Conservation (phyloP, 2,797 vertebrate species). For the Acomys russatus region DNA sequence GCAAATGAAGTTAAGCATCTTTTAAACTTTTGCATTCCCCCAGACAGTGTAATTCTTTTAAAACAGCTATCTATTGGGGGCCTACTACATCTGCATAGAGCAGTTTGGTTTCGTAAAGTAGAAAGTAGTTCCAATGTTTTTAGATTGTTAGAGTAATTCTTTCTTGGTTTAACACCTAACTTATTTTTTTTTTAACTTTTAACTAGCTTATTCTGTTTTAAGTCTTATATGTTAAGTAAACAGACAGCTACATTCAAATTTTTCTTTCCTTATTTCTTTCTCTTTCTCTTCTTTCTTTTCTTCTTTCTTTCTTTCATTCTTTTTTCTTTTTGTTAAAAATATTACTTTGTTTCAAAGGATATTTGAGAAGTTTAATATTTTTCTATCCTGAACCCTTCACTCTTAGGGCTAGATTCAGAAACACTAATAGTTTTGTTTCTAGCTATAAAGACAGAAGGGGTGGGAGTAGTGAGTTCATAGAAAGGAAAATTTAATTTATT, state of each 20-base stretch:
- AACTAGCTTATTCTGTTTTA: slow-evolving; percentile 11
- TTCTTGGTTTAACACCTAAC: slow-evolving; percentile 36
- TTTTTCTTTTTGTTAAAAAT: slow-evolving; percentile 6
- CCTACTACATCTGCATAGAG: slow-evolving; percentile 23
- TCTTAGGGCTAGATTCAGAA: neutral
- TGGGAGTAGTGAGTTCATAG: neutral
- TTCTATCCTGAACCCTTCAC: slow-evolving; percentile 10
- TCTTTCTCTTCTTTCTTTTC: neutral
- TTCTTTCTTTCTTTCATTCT: neutral
- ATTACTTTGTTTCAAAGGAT: slow-evolving; percentile 5
- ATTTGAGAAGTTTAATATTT: slow-evolving; percentile 25
- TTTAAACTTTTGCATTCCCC: slow-evolving; percentile 1
- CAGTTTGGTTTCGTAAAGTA: slow-evolving; percentile 35
- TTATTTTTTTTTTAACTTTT: slow-evolving; percentile 31
- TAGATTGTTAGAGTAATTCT: slow-evolving; percentile 16
- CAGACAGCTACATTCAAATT: neutral
- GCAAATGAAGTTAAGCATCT: slow-evolving; percentile 28
- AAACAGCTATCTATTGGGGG: neutral
- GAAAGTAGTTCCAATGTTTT: slow-evolving; percentile 44
- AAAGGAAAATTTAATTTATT: slow-evolving; percentile 23
- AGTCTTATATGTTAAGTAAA: neutral
- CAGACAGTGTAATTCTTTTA: neutral
- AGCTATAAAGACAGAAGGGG: neutral
- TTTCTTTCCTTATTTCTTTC: neutral
- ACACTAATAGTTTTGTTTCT: slow-evolving; percentile 5